Percentiles rank a stretch among this genome's conserved stretches.
phyloP scores from a whole-genome alignment of 2,797 vertebrate species.

The Melanotaenia boesemani region DNA sequence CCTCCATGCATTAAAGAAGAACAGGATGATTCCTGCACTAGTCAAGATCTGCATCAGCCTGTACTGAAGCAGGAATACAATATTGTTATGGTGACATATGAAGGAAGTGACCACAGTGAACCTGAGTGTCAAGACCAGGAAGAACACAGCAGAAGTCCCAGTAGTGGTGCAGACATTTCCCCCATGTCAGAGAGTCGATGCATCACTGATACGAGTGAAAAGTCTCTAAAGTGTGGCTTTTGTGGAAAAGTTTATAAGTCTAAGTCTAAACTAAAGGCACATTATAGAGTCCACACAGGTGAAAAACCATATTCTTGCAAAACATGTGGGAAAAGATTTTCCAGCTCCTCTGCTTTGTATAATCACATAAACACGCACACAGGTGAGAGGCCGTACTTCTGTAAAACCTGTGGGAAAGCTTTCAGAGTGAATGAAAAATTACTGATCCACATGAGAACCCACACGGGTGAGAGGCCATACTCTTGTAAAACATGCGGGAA shows the following conservation, averaged over 20 bases:
- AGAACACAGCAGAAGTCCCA: not conserved
- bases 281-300: not conserved
- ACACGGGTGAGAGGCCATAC: no score
- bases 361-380: no score
- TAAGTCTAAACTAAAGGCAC: not conserved
- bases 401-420: not conserved
- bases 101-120: not conserved
- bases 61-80: not conserved
- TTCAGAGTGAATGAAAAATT: not conserved
- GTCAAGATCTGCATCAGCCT: not conserved
- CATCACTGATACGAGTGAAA: not conserved
- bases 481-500: no score
- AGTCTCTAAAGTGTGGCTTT: not conserved
- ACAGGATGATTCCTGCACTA: not conserved
- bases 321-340: not conserved
- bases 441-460: not conserved
- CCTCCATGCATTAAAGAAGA: conserved; percentile 1
- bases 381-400: not conserved
- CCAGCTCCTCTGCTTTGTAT: not conserved
- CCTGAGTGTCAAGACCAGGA: not conserved
- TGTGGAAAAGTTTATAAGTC: conserved; percentile 4
- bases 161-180: not conserved
- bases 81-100: not conserved
- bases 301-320: not conserved
- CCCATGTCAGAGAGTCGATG: not conserved